These are phyloP conservation scores for Xenotilapia caudafasciata DNA, from an alignment of 2,113 vertebrate genomes.

Conservation along the genomic window DNA sequence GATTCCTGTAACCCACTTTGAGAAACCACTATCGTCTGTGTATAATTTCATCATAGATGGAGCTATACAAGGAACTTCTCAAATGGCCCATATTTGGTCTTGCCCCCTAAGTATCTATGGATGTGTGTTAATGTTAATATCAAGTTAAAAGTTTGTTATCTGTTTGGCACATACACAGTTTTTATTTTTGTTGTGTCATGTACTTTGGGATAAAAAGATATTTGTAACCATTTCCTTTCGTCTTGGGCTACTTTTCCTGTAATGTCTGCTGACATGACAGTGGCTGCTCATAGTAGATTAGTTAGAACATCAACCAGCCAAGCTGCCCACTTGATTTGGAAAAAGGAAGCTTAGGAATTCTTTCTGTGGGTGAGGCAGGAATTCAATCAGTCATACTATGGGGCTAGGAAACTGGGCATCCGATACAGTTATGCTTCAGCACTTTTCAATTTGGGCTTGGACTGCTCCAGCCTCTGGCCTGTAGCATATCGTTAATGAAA, in stretches of 20 bases:
- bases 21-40: neutral
- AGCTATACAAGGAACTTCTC: neutral
- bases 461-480: constrained; percentile 51
- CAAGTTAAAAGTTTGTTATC: neutral
- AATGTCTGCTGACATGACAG: neutral
- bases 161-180: neutral
- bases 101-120: neutral
- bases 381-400: constrained; percentile 60
- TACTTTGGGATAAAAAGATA: neutral
- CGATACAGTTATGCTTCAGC: constrained; percentile 65
- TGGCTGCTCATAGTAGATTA: neutral
- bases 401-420: constrained; percentile 60
- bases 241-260: neutral
- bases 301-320: constrained; percentile 12
- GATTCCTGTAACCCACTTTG: neutral
- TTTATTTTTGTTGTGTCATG: neutral
- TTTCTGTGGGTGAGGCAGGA: constrained; percentile 51
- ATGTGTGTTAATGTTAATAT: neutral
- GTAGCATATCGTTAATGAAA: constrained; percentile 63
- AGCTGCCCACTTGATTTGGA: neutral
- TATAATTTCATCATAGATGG: neutral
- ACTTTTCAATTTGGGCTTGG: constrained; percentile 70
- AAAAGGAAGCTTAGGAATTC: constrained; percentile 47
- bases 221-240: neutral
- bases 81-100: neutral